These are phyloP conservation scores for Stegodyphus dumicola DNA, from an alignment of 1,140 invertebrate species.

Conservation along the genomic window DNA sequence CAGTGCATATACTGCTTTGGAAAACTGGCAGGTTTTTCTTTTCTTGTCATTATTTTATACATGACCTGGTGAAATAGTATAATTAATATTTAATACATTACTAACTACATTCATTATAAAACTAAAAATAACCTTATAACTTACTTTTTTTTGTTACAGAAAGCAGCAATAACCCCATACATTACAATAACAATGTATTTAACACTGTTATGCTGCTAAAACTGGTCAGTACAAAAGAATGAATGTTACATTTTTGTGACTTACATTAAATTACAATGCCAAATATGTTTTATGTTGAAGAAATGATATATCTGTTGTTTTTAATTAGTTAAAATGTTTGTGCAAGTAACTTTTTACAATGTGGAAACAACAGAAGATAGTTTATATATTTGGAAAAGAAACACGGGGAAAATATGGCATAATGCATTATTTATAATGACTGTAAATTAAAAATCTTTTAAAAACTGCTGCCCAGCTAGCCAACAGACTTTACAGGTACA, in stretches of 20 bases:
- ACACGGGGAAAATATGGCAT: constrained; percentile 20
- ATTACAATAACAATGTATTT: constrained; percentile 34
- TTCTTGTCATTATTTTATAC: neutral
- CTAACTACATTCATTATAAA: constrained; percentile 38
- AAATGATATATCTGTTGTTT: constrained; percentile 9
- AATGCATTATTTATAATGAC: constrained; percentile 12
- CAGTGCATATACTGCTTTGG: neutral
- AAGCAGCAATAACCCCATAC: constrained; percentile 10
- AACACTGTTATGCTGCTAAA: constrained; percentile 27
- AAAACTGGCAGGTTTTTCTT: constrained; percentile 23
- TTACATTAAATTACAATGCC: constrained; percentile 26
- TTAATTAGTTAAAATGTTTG: constrained; percentile 34
- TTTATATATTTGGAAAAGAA: neutral
- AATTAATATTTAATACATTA: constrained; percentile 4
- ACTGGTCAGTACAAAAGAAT: constrained; percentile 11
- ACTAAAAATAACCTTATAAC: constrained; percentile 34
- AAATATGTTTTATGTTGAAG: neutral
- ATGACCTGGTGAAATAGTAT: constrained; percentile 4
- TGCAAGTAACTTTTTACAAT: constrained; percentile 41
- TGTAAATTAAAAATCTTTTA: constrained; percentile 1
- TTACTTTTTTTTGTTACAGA: constrained; percentile 27
- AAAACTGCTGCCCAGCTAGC: constrained; percentile 38
- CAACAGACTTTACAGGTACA: constrained; percentile 31
- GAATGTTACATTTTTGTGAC: neutral
- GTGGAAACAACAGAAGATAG: constrained; percentile 5